Evolutionary conservation across 2,888 invertebrate species (phyloP).

Genomic region (Catotricha subobsoleta): DNA sequence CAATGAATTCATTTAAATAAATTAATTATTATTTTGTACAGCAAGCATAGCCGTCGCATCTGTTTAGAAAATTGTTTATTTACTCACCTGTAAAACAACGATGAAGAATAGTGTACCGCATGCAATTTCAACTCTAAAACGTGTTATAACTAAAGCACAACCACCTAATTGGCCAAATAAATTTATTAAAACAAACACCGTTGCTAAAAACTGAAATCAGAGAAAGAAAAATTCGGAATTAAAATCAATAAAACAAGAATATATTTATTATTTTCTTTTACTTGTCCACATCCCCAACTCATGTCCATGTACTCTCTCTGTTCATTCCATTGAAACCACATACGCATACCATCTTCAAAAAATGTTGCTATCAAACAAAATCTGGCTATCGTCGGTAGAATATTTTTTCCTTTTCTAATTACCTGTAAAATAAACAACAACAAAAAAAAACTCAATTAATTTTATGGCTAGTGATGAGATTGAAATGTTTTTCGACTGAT

Average conservation of each 20-base stretch:
- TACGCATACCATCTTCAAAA: conserved; percentile 94
- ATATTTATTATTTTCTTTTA: not conserved
- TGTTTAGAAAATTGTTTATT: not conserved
- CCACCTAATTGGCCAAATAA: conserved; percentile 91
- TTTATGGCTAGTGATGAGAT: too few relatives aligned
- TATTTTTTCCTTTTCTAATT: conserved; percentile 74
- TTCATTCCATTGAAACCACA: conserved; percentile 99
- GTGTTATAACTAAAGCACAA: conserved; percentile 85
- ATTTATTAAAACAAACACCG: conserved; percentile 88
- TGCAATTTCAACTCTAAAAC: conserved; percentile 80
- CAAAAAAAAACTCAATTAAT: too few relatives aligned
- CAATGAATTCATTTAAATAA: too few relatives aligned
- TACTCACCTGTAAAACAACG: conserved; percentile 76
- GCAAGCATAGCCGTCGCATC: too few relatives aligned
- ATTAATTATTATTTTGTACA: too few relatives aligned
- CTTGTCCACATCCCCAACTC: conserved; percentile 88
- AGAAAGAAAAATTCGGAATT: not conserved
- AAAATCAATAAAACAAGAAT: not conserved
- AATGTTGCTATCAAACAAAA: conserved; percentile 97
- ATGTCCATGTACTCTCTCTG: conserved; percentile 95
- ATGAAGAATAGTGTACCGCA: conserved; percentile 89
- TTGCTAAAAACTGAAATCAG: conserved; percentile 50
- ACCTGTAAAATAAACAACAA: too few relatives aligned
- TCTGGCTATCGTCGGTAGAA: conserved; percentile 88
- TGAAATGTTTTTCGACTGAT: too few relatives aligned